These are phyloP conservation scores for Amphiduros pacificus DNA, from an alignment of 2,888 invertebrate genomes.

Conservation along the genomic window DNA sequence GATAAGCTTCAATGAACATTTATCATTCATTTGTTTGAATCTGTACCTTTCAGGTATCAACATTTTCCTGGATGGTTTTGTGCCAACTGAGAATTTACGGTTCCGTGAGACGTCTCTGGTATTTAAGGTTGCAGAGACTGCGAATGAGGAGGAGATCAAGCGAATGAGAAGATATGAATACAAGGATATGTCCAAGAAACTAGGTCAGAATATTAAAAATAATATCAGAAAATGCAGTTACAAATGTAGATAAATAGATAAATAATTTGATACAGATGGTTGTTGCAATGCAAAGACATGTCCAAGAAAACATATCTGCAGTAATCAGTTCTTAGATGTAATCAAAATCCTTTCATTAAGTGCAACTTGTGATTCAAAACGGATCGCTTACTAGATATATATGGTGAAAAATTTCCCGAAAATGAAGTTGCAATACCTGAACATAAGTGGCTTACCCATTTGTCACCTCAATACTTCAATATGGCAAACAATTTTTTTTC, in stretches of 20 bases:
- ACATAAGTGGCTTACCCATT: not conserved
- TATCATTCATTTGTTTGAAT: constrained; percentile 28
- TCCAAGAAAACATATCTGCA: too few relatives aligned
- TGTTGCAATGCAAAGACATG: too few relatives aligned
- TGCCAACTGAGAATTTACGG: constrained; percentile 97
- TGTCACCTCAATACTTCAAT: too few relatives aligned
- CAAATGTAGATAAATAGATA: too few relatives aligned
- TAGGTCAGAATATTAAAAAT: constrained; percentile 61
- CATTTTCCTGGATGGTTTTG: constrained; percentile 98
- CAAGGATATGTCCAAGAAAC: constrained; percentile 80
- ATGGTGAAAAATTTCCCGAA: not conserved
- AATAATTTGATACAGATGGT: too few relatives aligned
- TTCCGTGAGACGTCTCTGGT: constrained; percentile 96
- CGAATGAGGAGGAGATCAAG: constrained; percentile 95
- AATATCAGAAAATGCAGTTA: too few relatives aligned
- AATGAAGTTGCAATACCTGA: not conserved
- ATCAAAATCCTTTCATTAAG: too few relatives aligned
- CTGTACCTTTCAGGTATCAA: constrained; percentile 75
- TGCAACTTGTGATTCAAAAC: too few relatives aligned
- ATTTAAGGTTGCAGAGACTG: constrained; percentile 98
- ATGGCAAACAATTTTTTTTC: constrained; percentile 1
- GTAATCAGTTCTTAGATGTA: too few relatives aligned
- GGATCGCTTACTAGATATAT: not conserved
- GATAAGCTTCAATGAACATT: too few relatives aligned
- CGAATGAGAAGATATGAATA: constrained; percentile 96